A percentile compares a stretch with the other conserved stretches of the same genome.
Conservation (phyloP, 2,113 vertebrate species). For the Toxotes chatareus region DNA sequence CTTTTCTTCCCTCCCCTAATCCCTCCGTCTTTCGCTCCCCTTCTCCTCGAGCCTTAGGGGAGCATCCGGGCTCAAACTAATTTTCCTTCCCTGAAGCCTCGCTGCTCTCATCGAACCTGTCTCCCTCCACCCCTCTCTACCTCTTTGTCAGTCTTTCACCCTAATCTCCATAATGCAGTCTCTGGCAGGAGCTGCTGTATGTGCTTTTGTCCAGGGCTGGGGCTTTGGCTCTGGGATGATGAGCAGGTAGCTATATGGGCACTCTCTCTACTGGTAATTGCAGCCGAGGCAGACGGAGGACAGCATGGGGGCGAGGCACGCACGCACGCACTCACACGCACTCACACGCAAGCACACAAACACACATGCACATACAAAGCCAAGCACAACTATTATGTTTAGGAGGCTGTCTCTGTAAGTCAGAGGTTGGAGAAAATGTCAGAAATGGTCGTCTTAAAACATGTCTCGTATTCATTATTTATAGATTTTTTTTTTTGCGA, state of each 20-base stretch:
- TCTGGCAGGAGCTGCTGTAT: conserved; percentile 61
- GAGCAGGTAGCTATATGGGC: conserved; percentile 61
- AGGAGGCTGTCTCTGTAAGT: conserved; percentile 11
- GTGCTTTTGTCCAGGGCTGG: conserved; percentile 53
- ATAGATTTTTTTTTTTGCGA: neutral
- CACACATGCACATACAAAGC: neutral
- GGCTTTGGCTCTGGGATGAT: conserved; percentile 54
- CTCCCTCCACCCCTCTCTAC: conserved; percentile 30
- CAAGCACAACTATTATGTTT: conserved; percentile 1
- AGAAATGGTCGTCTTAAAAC: conserved; percentile 4
- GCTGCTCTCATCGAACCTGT: conserved; percentile 28
- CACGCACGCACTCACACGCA: neutral
- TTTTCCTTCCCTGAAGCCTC: conserved; percentile 54
- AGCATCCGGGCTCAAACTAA: conserved; percentile 60
- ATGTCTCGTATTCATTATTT: neutral
- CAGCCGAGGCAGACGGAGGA: conserved; percentile 45
- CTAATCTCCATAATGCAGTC: conserved; percentile 74
- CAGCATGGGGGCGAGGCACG: conserved; percentile 38
- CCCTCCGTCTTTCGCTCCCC: conserved; percentile 17
- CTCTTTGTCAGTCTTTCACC: conserved; percentile 68
- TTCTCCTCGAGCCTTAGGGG: conserved; percentile 29
- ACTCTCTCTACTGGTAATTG: conserved; percentile 58
- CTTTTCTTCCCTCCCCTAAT: conserved; percentile 20
- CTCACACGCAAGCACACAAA: neutral
- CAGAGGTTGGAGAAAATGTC: conserved; percentile 31